Percentiles rank a stretch among this genome's conserved stretches.
phyloP scores from a whole-genome alignment of 2,113 vertebrate genomes.

The Lepisosteus osseus region DNA sequence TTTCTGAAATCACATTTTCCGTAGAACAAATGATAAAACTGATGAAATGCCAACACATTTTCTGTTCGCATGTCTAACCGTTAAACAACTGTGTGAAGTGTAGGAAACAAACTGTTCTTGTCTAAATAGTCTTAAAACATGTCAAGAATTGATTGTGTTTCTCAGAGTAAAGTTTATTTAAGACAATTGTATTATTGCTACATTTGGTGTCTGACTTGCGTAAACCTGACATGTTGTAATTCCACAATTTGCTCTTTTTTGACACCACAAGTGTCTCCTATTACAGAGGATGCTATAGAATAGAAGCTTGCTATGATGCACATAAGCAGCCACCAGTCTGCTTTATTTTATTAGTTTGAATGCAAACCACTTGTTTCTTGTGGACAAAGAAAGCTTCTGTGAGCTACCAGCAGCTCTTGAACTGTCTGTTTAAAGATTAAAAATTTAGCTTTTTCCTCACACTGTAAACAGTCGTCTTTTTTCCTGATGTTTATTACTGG shows the following conservation, averaged over 20 bases:
- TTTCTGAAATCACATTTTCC: not conserved
- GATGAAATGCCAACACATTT: too few species aligned
- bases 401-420: not conserved
- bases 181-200: constrained; percentile 15
- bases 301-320: constrained; percentile 7
- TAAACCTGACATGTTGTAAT: constrained; percentile 7
- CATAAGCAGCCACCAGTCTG: not conserved
- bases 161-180: not conserved
- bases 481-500: not conserved
- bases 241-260: not conserved
- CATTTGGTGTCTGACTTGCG: constrained; percentile 11
- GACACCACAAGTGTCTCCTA: not conserved
- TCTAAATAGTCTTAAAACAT: constrained; percentile 9
- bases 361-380: not conserved
- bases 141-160: not conserved
- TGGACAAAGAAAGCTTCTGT: not conserved
- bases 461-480: not conserved
- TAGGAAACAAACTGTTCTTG: constrained; percentile 3
- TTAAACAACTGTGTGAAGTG: not conserved
- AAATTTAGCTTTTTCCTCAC: not conserved
- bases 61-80: not conserved
- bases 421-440: constrained; percentile 6
- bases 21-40: too few species aligned
- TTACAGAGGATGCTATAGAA: constrained; percentile 8
- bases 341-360: not conserved